Evolutionary conservation across 2,888 invertebrate species (phyloP), one percentile per base, ranked within the genome.

Genomic region (Baccha elongata): DNA sequence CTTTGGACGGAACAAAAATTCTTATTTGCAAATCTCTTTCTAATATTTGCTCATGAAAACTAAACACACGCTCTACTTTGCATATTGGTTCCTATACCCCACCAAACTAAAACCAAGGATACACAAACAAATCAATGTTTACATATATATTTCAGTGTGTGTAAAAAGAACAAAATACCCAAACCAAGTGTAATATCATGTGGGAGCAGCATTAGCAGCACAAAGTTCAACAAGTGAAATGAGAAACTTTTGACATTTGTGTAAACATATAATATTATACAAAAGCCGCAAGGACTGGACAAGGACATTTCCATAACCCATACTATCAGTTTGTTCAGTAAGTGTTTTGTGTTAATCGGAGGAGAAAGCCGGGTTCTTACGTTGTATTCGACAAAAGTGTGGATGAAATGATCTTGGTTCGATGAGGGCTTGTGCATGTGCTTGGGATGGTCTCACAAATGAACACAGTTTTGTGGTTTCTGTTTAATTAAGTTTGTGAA

Each of bases 161-260:
- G 64, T 37, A 73, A 73, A 83, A 83, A 72, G 72, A n/a, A 83
- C 83, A 72, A 79, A 78, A 76, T 81, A 71, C 67, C 46, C 71
- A 44, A 78, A 78, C 67, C 60, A 62, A 71, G 78, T 83, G 67
- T 72, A 58, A 46, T 78, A 5, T 55, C 6, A 74, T 67, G 50
- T 71, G 53, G 78, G 62, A 68, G 72, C 26, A 62, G 42, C n/a
- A n/a, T n/a, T n/a, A n/a, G n/a, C 21, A 64, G 11, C 13, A 32
- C 46, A 76, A 83, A 72, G 83, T 83, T 83, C 78, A 83, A 83
- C 83, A 83, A 83, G 83, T 83, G n/a, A n/a, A n/a, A n/a, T n/a
- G n/a, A n/a, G n/a, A n/a, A n/a, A n/a, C n/a, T n/a, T n/a, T n/a
- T n/a, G n/a, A n/a, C n/a, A n/a, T n/a, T n/a, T n/a, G n/a, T n/a